Evolutionary conservation across 2,888 invertebrate species (phyloP).

Genomic region (Noctuana brunneofusca): DNA sequence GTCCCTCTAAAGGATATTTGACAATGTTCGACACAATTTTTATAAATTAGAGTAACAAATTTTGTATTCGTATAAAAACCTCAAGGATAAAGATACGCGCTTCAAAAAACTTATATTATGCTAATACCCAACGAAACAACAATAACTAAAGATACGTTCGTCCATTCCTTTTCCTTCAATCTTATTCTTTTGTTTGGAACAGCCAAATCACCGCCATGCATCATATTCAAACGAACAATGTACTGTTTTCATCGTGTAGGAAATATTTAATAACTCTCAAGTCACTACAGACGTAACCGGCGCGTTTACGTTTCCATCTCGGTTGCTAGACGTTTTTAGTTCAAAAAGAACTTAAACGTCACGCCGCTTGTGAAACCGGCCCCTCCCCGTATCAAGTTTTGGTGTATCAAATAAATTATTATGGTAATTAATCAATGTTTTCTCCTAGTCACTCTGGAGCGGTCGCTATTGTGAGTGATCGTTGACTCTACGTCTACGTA

Average conservation of each 20-base stretch:
- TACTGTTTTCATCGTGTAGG: constrained; percentile 73
- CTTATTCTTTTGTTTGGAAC: constrained; percentile 80
- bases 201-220: constrained; percentile 77
- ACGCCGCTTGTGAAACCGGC: constrained; percentile 65
- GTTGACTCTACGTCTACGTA: constrained; percentile 68
- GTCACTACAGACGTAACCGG: constrained; percentile 47
- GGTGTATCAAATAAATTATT: constrained; percentile 83
- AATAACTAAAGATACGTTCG: constrained; percentile 69
- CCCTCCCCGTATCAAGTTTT: constrained; percentile 78
- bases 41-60: background rate
- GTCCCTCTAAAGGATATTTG: too few relatives aligned
- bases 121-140: constrained; percentile 70
- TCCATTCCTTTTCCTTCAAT: constrained; percentile 73
- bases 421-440: constrained; percentile 83
- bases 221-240: constrained; percentile 76
- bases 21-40: background rate
- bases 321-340: constrained; percentile 60
- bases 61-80: background rate
- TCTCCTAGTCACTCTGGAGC: constrained; percentile 78
- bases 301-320: constrained; percentile 58
- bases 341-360: constrained; percentile 68
- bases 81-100: background rate
- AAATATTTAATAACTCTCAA: constrained; percentile 62
- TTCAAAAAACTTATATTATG: constrained; percentile 54
- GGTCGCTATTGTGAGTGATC: constrained; percentile 78